These are phyloP conservation scores for Lamprotornis superbus DNA, from an alignment of 2,113 vertebrate species.

Conservation along the genomic window DNA sequence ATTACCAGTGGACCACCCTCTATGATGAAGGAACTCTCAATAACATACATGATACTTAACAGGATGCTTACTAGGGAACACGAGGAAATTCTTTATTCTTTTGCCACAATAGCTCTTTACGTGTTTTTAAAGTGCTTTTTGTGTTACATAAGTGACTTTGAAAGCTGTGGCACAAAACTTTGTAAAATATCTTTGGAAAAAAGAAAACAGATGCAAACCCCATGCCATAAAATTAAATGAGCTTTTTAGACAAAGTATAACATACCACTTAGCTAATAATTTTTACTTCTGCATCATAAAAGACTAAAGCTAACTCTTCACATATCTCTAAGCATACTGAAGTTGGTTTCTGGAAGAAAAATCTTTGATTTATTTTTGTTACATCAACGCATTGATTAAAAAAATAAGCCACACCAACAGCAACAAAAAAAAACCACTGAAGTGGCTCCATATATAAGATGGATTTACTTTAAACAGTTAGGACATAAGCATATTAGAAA, in stretches of 20 bases:
- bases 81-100: conserved; percentile 72
- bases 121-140: conserved; percentile 41
- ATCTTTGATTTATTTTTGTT: conserved; percentile 4
- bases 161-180: conserved; percentile 61
- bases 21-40: conserved; percentile 73
- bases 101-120: conserved; percentile 62
- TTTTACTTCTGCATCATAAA: conserved; percentile 62
- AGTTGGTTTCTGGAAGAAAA: conserved; percentile 1
- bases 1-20: conserved; percentile 82
- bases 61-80: conserved; percentile 61
- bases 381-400: neutral
- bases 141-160: conserved; percentile 55
- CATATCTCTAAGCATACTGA: conserved; percentile 1
- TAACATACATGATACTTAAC: conserved; percentile 66
- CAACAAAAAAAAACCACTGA: neutral
- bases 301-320: conserved; percentile 35
- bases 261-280: conserved; percentile 53
- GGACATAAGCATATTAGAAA: neutral
- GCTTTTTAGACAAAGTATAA: conserved; percentile 56
- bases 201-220: conserved; percentile 63
- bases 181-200: conserved; percentile 62
- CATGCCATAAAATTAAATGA: conserved; percentile 64
- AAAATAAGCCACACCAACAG: neutral
- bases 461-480: neutral
- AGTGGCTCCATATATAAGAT: neutral